phyloP scores from a whole-genome alignment of 1,140 invertebrate species.

The Teleopsis dalmanni region DNA sequence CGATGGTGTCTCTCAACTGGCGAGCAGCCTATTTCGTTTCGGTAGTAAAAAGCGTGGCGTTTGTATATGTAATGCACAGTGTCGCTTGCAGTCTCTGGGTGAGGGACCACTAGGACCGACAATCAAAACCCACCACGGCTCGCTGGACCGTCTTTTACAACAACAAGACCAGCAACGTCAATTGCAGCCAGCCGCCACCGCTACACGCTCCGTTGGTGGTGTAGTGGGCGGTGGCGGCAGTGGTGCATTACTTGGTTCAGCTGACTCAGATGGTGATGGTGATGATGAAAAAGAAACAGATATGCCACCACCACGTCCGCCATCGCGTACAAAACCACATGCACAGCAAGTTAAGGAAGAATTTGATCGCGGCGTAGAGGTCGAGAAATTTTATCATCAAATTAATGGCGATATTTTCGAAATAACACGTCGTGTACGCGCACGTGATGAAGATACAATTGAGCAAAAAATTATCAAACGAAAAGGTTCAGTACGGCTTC shows the following conservation, averaged over 20 bases:
- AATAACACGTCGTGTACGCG: slow-evolving; percentile 36
- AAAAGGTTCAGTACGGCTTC: slow-evolving; percentile 26
- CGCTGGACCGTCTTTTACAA: slow-evolving; percentile 35
- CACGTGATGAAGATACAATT: slow-evolving; percentile 37
- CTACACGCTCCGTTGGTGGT: slow-evolving; percentile 36
- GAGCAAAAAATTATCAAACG: slow-evolving; percentile 36
- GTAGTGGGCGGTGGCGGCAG: slow-evolving; percentile 29
- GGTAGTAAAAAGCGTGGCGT: slow-evolving; percentile 38
- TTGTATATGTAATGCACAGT: slow-evolving; percentile 43
- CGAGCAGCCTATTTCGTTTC: slow-evolving; percentile 40
- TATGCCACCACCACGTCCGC: slow-evolving; percentile 21
- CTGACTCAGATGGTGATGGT: slow-evolving; percentile 28
- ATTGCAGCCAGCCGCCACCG: slow-evolving; percentile 12
- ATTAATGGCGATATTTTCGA: slow-evolving; percentile 43
- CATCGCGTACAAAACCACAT: slow-evolving; percentile 18
- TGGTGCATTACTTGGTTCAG: slow-evolving; percentile 22
- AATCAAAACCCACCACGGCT: slow-evolving; percentile 38
- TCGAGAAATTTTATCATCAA: slow-evolving; percentile 43
- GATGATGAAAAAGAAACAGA: slow-evolving; percentile 25
- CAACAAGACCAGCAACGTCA: slow-evolving; percentile 20
- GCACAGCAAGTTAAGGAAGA: slow-evolving; percentile 33
- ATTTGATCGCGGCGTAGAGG: slow-evolving; percentile 39
- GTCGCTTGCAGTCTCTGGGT: slow-evolving; percentile 31
- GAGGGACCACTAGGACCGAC: slow-evolving; percentile 27
- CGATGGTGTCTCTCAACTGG: slow-evolving; percentile 39